Conservation (phyloP, 2,113 vertebrate genomes). For the Clinocottus analis region DNA sequence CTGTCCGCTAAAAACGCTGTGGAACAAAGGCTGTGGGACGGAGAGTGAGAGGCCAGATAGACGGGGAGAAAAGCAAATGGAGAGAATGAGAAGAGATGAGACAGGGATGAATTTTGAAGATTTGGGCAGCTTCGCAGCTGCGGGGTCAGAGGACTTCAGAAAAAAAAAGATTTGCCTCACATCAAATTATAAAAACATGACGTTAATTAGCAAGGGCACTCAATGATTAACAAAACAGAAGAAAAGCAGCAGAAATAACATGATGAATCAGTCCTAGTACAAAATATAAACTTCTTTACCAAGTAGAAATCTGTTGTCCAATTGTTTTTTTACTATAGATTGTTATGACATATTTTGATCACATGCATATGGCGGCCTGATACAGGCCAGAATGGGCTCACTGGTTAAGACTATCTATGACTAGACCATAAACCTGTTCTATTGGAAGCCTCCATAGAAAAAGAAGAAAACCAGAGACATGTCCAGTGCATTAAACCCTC, state of each 20-base stretch:
- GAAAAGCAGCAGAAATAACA: conserved; percentile 14
- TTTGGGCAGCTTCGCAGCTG: conserved; percentile 27
- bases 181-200: conserved; percentile 33
- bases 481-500: conserved; percentile 70
- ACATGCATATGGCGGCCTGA: conserved; percentile 31
- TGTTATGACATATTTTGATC: conserved; percentile 35
- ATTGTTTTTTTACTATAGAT: conserved; percentile 37
- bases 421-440: conserved; percentile 73
- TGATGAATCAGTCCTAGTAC: background rate
- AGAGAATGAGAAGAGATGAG: background rate
- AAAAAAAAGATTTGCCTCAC: conserved; percentile 22
- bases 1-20: conserved; percentile 52
- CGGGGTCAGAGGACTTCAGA: conserved; percentile 28
- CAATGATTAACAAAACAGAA: conserved; percentile 16
- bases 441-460: conserved; percentile 61
- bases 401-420: conserved; percentile 50
- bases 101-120: conserved; percentile 19
- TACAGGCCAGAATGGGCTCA: conserved; percentile 29
- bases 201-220: conserved; percentile 17
- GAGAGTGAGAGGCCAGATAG: conserved; percentile 47
- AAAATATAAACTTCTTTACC: conserved; percentile 8
- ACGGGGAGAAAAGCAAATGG: conserved; percentile 7
- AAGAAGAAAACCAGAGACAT: conserved; percentile 80
- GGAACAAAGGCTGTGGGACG: conserved; percentile 69
- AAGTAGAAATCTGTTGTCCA: conserved; percentile 4